Evolutionary conservation across 1,140 invertebrate species (phyloP), one percentile per base, ranked within the genome.

Genomic region (Phortica variegata): DNA sequence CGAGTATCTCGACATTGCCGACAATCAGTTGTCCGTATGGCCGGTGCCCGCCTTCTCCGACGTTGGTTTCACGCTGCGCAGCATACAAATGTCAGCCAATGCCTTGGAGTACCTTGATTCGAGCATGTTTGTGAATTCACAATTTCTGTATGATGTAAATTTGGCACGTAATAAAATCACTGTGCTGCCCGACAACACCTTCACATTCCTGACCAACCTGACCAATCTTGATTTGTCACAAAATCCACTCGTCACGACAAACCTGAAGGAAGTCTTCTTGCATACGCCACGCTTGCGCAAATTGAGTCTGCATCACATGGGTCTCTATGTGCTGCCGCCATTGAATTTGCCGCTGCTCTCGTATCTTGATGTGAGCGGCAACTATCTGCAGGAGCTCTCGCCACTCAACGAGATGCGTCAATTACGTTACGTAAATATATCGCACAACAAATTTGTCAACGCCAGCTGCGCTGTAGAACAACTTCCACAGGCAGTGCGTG

Each of bases 251-350:
- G 78, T 83, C 49, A 84, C 89, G 54, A 88, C 90, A 32, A 93
- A 93, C 76, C 90, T 91, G 61, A 91, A 91, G 59, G 90, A 93
- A 74, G 79, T 93, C n/a, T 91, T 93, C 60, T 87, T 92, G 63
- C 91, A 92, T 73, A 82, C 91, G 12, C 90, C 89, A 21, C 86
- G 87, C 54, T 78, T 93, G 20, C 84, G 87, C 65, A 81, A 85
- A 65, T 80, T 94, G 42, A 86, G 85, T 68, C 76, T 93, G 52
- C 83, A 85, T 36, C 84, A 83, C 66, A 86, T 88, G 66, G 87
- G 87, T 26, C 82, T 93, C 45, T 85, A 80, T 58, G 82, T 81
- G 20, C 80, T 89, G 48, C 91, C 91, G 29, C 81, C 82, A 43
- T 80, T 93, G 36, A 89, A 91, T 76, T 73, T 93, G 37, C 88